phyloP scores from a whole-genome alignment of 2,113 vertebrate species.

The Myrmophylax atrothorax region DNA sequence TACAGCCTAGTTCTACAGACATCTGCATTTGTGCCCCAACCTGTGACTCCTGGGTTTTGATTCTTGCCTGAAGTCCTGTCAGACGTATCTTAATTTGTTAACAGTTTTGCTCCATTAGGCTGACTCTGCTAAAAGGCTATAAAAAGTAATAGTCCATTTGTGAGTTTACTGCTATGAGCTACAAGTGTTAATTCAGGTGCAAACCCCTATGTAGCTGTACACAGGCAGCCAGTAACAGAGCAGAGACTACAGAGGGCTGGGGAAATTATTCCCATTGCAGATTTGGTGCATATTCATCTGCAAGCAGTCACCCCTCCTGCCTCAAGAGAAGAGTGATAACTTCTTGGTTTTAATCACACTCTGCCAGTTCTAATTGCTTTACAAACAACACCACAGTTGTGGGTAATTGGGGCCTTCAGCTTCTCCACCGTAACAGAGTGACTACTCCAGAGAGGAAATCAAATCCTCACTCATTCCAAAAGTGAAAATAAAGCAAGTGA shows the following conservation, averaged over 20 bases:
- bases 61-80: conserved; percentile 32
- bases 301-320: background rate
- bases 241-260: background rate
- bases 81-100: conserved; percentile 55
- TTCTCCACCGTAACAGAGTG: background rate
- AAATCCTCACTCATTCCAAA: background rate
- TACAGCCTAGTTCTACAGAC: background rate
- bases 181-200: conserved; percentile 49
- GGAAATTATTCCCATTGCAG: background rate
- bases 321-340: conserved; percentile 8
- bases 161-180: conserved; percentile 62
- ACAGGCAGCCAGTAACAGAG: background rate
- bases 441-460: background rate
- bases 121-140: conserved; percentile 57
- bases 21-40: background rate
- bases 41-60: background rate
- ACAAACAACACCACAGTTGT: background rate
- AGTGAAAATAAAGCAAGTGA: background rate
- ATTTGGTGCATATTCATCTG: background rate
- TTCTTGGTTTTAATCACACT: conserved; percentile 37
- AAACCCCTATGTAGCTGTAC: background rate
- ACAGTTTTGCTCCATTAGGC: conserved; percentile 63
- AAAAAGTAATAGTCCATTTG: conserved; percentile 73
- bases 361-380: conserved; percentile 43
- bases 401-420: conserved; percentile 9